Base-by-base conservation (phyloP, 2,888 invertebrate species). In the Escarpia spicata region DNA sequence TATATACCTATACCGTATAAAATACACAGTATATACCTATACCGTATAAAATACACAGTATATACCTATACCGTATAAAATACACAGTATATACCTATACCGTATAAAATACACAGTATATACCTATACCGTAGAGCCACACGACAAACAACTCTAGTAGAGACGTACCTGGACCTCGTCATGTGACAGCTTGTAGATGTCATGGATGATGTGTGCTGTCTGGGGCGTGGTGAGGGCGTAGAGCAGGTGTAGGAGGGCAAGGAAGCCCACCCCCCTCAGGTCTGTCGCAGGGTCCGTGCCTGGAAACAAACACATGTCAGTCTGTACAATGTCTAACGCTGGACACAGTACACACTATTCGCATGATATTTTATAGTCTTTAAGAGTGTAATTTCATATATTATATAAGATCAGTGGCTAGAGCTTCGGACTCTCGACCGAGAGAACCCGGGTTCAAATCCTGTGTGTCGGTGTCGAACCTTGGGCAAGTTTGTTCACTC, bases 211-310 rank as follows among this genome's bases (percentile, higher is more conserved):
- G 8, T 96, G 95, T 26, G 95, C 94, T 10, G 95, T 95, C 60
- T 94, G 94, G 0, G 95, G 95, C 60, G 96, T 95, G 31, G 95
- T 96, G 31, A 97, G 95, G 43, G 97, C 95, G 94, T 96, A 96
- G n/a, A 97, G 95, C 4, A 97, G 95, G 93, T 97, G 97, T 60
- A 97, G 93, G 45, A 97, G 95, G 1, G 97, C 97, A 91, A 97
- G 95, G 93, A 97, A 95, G 9, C 97, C 97, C 45, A 96, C 96
- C 19, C 97, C 97, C 92, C 97, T 95, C 37, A 97, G 95, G 95
- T 97, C 97, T 43, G 97, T 97, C 15, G 96, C 96, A 92, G 97
- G 97, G 95, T 97, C 97, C 92, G 95, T 96, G 12, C 97, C 96
- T 93, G 95, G 92, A 94, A 75, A 75, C 26, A 92, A 91, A 90